These are phyloP conservation scores for Cichladusa arquata DNA, from an alignment of 2,113 vertebrate species.

Conservation along the genomic window DNA sequence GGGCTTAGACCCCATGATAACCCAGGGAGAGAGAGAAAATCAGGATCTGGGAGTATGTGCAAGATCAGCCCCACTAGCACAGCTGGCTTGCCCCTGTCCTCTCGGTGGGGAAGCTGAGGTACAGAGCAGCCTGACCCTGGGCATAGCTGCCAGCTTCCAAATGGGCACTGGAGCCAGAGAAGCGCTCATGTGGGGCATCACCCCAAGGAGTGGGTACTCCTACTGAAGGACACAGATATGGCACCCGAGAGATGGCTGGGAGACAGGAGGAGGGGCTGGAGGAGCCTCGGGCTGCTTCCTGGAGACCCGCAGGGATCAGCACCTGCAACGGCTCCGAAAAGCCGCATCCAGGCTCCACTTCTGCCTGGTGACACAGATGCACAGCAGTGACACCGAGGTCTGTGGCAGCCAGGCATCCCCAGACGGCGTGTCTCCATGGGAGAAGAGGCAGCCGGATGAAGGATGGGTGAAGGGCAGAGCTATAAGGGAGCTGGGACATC, in stretches of 20 bases:
- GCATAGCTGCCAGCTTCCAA: not conserved
- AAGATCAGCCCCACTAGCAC: rapidly evolving
- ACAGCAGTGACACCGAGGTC: rapidly evolving
- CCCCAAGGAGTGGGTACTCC: rapidly evolving
- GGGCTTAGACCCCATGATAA: not conserved
- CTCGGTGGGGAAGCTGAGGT: not conserved
- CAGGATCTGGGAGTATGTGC: rapidly evolving
- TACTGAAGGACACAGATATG: not conserved
- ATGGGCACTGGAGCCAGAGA: not conserved
- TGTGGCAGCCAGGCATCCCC: not conserved
- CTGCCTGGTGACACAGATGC: rapidly evolving
- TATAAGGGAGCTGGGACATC: not conserved
- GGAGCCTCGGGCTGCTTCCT: rapidly evolving
- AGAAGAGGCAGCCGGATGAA: not conserved
- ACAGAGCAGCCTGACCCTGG: rapidly evolving
- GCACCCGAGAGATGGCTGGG: not conserved
- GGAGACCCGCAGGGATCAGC: rapidly evolving
- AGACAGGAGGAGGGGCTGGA: not conserved
- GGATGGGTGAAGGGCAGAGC: not conserved
- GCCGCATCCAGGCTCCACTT: rapidly evolving
- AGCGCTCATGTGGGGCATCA: rapidly evolving
- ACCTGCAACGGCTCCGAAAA: not conserved
- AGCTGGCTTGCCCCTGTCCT: not conserved
- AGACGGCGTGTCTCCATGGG: rapidly evolving
- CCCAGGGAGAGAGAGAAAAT: not conserved